Base-by-base conservation (phyloP, 2,797 vertebrate species). In the Neomorphus geoffroyi region DNA sequence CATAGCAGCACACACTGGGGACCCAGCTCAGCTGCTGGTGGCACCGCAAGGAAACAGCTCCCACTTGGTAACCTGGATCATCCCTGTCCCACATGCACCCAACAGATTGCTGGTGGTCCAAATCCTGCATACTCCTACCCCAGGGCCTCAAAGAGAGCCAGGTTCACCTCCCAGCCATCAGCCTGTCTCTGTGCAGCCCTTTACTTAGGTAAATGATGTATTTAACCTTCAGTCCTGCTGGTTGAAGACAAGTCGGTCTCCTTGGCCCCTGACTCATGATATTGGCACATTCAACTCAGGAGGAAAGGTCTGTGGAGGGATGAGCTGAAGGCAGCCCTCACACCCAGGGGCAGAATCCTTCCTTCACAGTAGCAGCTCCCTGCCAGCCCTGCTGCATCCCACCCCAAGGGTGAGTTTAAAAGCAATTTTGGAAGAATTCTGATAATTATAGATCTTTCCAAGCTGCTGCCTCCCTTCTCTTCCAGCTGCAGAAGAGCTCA, bases 231-330 rank as follows among this genome's bases (percentile, higher is more conserved):
- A 10, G 71, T 9, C 39, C 46, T 3, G 18, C 4, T 11, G 48
- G 41, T 57, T 39, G 48, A 28, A 33, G 48, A 28, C 24, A 11
- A 27, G 18, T 13, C 3, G 7, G 22, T 10, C 43, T 37, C 37
- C 67, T 17, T 11, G 10, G 13, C 15, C 75, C 77, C 32, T 14
- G 6, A 6, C 45, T 43, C 15, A 3, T 0, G 23, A 2, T 4
- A 11, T 0, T 1, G 33, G 65, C 64, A 28, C 39, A 0, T 22
- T 3, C 1, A 5, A 46, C 8, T n/a, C 18, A 11, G 64, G 32
- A n/a, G 50, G 45, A 28, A 10, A 11, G 18, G 53, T 16, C 46
- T 22, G 13, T 1, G 2, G 35, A 39, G 18, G 73, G 53, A 21
- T 1, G 37, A 53, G 51, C 67, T 24, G n/a, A 32, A 11, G 26